Evolutionary conservation across 2,113 vertebrate species (phyloP).

Genomic region (Prietella phreatophila): DNA sequence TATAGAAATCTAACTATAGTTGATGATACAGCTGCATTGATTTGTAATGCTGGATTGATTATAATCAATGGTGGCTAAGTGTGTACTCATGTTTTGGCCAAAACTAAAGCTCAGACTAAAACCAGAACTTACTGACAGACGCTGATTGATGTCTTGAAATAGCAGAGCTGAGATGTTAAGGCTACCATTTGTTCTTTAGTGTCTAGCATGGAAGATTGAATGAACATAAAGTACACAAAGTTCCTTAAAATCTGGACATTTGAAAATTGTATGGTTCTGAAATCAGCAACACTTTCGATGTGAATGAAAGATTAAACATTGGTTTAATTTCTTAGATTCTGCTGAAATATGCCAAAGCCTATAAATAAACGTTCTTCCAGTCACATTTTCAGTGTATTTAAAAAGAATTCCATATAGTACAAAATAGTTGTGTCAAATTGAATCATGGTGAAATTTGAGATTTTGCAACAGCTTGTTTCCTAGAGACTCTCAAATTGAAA

Average conservation of each 20-base stretch:
- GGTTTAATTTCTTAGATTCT: background rate
- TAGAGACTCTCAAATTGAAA: background rate
- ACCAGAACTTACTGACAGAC: background rate
- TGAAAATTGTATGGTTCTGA: background rate
- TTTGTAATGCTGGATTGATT: background rate
- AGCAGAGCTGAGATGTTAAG: background rate
- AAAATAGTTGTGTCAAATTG: background rate
- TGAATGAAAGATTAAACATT: background rate
- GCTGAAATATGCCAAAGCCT: background rate
- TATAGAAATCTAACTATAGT: background rate
- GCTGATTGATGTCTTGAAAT: constrained; percentile 4
- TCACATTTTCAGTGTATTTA: background rate
- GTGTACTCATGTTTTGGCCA: background rate
- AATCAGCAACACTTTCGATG: background rate
- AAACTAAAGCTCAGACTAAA: background rate
- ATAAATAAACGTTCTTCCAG: background rate
- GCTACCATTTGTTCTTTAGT: background rate
- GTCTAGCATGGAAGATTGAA: background rate
- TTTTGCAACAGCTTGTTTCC: background rate
- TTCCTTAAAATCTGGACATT: background rate
- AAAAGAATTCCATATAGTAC: background rate
- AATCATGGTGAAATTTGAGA: background rate
- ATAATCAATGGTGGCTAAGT: background rate
- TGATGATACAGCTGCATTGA: background rate
- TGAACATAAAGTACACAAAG: background rate